Evolutionary conservation across 2,888 invertebrate genomes (phyloP), one percentile per base, ranked within the genome.

Genomic region (Pharmacophagus antenor): DNA sequence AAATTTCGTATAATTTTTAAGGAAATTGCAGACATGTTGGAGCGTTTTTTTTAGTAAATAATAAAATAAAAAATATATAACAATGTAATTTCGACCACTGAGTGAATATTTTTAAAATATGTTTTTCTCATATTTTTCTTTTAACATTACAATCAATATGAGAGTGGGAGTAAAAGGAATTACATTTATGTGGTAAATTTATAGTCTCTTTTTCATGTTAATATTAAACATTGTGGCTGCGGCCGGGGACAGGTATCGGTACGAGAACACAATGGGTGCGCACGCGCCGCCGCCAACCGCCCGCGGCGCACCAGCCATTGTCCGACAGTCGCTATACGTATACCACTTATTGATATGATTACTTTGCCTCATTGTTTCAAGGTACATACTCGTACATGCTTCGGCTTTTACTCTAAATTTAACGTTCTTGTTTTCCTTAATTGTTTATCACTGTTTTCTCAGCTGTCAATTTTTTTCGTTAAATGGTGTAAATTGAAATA

Each of bases 211-310:
- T 55, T 27, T 51, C 50, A 57, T 57, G 10, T 50, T 51, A n/a
- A n/a, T 23, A 23, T 56, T 27, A 51, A 20, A 48, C 41, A 20
- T 25, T 53, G 53, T 53, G 53, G 58, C 48, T 23, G 22, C 12
- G 41, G 22, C 44, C 58, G 64, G 64, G 63, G 69, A 69, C 73
- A 76, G 76, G 70, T 74, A 77, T 78, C 70, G 73, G 67, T 69
- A 73, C 81, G 79, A 76, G 83, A 79, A 82, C 78, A 87, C 85
- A 86, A 86, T 85, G 76, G 70, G 71, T 71, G 77, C 79, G 83
- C 88, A 88, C 88, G 88, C 86, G 88, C 68, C 68, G 71, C 53
- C 63, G 56, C 63, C 61, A 56, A 56, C 48, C 74, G 77, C 72
- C 73, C 74, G 72, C 62, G 63, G 61, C 58, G 71, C 70, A 71